A percentile compares a stretch with the other conserved stretches of the same genome.
Conservation (phyloP, 2,888 invertebrate species). For the Sympetrum striolatum region DNA sequence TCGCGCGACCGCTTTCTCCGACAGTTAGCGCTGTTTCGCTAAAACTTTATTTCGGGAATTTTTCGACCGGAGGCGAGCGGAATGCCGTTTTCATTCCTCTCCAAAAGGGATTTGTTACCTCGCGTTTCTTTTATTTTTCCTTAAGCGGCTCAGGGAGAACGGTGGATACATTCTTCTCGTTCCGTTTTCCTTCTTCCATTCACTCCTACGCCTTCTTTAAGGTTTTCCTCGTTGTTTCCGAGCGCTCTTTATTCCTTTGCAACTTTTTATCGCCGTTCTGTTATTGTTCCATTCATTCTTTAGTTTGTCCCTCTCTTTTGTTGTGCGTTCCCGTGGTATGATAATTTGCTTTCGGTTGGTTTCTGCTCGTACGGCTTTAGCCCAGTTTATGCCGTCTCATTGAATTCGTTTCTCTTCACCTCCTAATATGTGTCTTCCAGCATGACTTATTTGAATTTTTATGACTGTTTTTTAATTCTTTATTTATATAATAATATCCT, state of each 20-base stretch:
- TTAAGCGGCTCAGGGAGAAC: neutral
- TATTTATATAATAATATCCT: too few relatives aligned
- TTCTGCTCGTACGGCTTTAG: too few relatives aligned
- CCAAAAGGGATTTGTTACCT: neutral
- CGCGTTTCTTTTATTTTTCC: neutral
- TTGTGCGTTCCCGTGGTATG: too few relatives aligned
- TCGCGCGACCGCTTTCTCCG: neutral
- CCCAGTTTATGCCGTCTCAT: too few relatives aligned
- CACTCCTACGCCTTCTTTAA: neutral
- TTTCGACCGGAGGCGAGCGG: neutral
- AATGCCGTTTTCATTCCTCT: neutral
- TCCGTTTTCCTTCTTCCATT: neutral
- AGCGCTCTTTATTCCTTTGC: neutral
- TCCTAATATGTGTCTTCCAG: too few relatives aligned
- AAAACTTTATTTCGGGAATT: neutral
- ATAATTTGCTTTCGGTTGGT: too few relatives aligned
- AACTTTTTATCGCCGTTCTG: neutral
- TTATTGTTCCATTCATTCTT: neutral
- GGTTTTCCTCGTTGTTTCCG: neutral
- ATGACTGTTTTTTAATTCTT: too few relatives aligned
- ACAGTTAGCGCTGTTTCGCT: conserved; percentile 4
- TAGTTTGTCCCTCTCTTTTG: neutral
- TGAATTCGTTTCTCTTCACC: too few relatives aligned
- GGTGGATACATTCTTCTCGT: neutral
- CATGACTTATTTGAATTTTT: too few relatives aligned